Percentiles rank a stretch among this genome's conserved stretches.
phyloP scores from a whole-genome alignment of 2,113 vertebrate species.

The Xiphorhynchus elegans region DNA sequence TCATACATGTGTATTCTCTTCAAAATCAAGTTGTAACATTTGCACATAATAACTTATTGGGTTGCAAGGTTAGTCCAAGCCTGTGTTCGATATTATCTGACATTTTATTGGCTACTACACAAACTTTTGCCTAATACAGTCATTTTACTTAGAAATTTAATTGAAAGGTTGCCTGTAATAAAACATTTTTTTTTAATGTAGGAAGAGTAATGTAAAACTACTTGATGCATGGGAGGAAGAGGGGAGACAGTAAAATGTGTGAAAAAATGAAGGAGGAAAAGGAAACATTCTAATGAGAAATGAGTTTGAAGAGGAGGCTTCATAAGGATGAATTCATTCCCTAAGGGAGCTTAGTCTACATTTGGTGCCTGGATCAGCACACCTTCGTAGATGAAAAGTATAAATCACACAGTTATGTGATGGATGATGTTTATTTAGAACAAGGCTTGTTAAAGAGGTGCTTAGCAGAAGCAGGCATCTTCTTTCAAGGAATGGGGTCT shows the following conservation, averaged over 20 bases:
- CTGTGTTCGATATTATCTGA: constrained; percentile 70
- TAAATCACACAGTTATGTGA: neutral
- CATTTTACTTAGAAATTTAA: constrained; percentile 65
- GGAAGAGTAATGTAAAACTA: neutral
- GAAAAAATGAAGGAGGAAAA: neutral
- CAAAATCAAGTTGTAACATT: constrained; percentile 75
- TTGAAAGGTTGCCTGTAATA: constrained; percentile 48
- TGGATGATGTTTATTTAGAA: constrained; percentile 2
- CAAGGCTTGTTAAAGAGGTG: neutral
- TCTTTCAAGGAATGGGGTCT: neutral
- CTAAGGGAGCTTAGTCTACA: neutral
- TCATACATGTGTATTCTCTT: constrained; percentile 70
- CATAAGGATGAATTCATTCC: neutral
- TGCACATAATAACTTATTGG: constrained; percentile 72
- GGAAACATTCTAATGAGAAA: neutral
- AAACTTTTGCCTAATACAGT: constrained; percentile 72
- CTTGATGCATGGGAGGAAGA: neutral
- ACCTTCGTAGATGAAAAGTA: neutral
- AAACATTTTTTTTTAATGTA: neutral
- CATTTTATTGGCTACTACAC: constrained; percentile 71
- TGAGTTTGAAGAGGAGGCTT: neutral
- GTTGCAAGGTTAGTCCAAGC: constrained; percentile 60
- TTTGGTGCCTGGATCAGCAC: neutral
- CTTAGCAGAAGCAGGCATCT: neutral
- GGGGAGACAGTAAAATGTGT: neutral